These are phyloP conservation scores for Germaria angustata DNA, from an alignment of 2,888 invertebrate genomes.

Conservation along the genomic window DNA sequence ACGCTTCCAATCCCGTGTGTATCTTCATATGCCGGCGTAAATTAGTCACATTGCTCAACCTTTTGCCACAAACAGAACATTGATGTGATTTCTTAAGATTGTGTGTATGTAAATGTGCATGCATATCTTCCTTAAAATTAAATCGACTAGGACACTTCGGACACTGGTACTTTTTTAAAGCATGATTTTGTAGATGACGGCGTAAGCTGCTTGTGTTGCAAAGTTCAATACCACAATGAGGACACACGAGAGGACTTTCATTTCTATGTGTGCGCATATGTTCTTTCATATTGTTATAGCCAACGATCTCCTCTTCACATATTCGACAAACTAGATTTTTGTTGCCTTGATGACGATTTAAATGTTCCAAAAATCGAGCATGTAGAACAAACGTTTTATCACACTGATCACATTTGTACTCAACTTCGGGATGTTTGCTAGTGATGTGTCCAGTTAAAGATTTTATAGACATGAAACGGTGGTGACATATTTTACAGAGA, in stretches of 20 bases:
- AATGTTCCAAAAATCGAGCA: constrained; percentile 80
- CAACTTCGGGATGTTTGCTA: constrained; percentile 81
- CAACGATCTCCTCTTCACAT: too few relatives aligned
- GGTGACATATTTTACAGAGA: constrained; percentile 81
- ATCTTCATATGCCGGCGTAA: constrained; percentile 82
- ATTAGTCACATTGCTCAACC: constrained; percentile 81
- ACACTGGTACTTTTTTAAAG: background rate
- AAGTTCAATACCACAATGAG: background rate
- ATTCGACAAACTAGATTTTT: constrained; percentile 25
- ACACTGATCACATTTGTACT: constrained; percentile 82
- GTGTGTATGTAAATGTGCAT: constrained; percentile 82
- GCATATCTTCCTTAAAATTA: constrained; percentile 76
- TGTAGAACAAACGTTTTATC: constrained; percentile 82
- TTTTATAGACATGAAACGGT: constrained; percentile 79
- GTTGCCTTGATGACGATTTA: constrained; percentile 38
- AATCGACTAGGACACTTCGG: background rate
- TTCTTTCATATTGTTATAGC: too few relatives aligned
- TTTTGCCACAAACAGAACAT: constrained; percentile 82
- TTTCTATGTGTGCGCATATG: too few relatives aligned
- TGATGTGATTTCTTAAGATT: constrained; percentile 81
- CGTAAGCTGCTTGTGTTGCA: background rate
- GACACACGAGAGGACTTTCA: too few relatives aligned
- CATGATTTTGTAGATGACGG: background rate
- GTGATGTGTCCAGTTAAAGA: constrained; percentile 80
- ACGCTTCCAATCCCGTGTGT: constrained; percentile 82